phyloP scores from a whole-genome alignment of 2,113 vertebrate genomes.

The Anguilla rostrata region DNA sequence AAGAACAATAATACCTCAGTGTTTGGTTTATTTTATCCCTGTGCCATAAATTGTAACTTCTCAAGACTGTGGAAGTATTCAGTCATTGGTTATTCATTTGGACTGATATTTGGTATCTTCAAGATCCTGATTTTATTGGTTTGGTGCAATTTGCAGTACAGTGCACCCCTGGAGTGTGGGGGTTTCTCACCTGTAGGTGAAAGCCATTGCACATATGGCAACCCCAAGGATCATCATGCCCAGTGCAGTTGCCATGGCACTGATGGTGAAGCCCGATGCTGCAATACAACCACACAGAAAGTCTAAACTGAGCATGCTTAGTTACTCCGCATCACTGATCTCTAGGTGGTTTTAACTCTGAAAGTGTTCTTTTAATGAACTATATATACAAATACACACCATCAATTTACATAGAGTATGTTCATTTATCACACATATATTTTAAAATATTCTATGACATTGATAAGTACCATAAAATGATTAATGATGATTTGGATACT shows the following conservation, averaged over 20 bases:
- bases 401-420: too few species aligned
- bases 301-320: not conserved
- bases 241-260: constrained; percentile 65
- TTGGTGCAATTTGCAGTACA: not conserved
- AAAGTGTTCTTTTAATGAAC: too few species aligned
- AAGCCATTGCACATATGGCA: constrained; percentile 68
- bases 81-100: not conserved
- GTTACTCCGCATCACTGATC: not conserved
- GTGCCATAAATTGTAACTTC: not conserved
- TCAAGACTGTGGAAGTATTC: not conserved
- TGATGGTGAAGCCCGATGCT: constrained; percentile 61
- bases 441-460: too few species aligned
- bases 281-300: constrained; percentile 35
- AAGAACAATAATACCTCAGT: not conserved
- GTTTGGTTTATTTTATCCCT: not conserved
- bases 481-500: too few species aligned
- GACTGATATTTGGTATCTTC: not conserved
- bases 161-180: too few species aligned
- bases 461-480: too few species aligned
- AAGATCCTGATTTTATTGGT: not conserved
- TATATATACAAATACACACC: too few species aligned
- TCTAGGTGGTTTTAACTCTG: too few species aligned
- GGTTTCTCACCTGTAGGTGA: constrained; percentile 77
- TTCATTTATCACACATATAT: too few species aligned
- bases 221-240: constrained; percentile 70